Percentiles rank a stretch among this genome's conserved stretches.
These are phyloP conservation scores for Hypocryptadius cinnamomeus DNA, from an alignment of 2,113 vertebrate genomes.

Conservation along the genomic window DNA sequence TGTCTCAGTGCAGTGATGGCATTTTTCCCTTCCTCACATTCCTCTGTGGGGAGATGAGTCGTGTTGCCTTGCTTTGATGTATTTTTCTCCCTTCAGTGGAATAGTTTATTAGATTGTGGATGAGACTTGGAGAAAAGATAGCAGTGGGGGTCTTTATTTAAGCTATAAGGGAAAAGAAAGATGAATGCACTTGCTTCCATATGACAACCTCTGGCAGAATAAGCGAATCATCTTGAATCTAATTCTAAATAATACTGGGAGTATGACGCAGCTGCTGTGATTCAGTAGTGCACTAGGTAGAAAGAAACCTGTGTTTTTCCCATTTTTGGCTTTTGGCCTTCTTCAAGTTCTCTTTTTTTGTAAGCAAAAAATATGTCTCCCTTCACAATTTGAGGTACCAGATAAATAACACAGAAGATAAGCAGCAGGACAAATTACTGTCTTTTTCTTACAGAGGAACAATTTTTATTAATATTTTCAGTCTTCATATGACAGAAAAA, in stretches of 20 bases:
- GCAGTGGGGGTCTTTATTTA: conserved; percentile 15
- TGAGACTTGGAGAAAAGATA: conserved; percentile 8
- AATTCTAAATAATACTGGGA: conserved; percentile 28
- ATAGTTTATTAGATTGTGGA: background rate
- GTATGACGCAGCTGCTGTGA: conserved; percentile 35
- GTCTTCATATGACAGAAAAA: background rate
- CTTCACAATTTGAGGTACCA: background rate
- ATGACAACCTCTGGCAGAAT: background rate
- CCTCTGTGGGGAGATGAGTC: background rate
- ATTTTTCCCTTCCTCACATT: background rate
- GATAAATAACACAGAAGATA: background rate
- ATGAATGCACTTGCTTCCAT: background rate
- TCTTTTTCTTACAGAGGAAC: background rate
- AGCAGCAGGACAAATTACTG: background rate
- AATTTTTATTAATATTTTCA: background rate
- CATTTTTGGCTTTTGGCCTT: conserved; percentile 3
- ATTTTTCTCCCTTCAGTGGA: background rate
- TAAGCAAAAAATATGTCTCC: background rate
- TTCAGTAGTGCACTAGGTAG: background rate
- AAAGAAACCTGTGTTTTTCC: conserved; percentile 8
- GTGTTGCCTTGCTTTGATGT: background rate
- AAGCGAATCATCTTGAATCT: conserved; percentile 33
- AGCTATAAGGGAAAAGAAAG: conserved; percentile 16
- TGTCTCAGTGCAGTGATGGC: background rate
- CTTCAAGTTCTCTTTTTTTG: background rate